Evolutionary conservation across 2,797 vertebrate genomes (phyloP), one percentile per base, ranked within the genome.

Genomic region (Cuculus canorus): DNA sequence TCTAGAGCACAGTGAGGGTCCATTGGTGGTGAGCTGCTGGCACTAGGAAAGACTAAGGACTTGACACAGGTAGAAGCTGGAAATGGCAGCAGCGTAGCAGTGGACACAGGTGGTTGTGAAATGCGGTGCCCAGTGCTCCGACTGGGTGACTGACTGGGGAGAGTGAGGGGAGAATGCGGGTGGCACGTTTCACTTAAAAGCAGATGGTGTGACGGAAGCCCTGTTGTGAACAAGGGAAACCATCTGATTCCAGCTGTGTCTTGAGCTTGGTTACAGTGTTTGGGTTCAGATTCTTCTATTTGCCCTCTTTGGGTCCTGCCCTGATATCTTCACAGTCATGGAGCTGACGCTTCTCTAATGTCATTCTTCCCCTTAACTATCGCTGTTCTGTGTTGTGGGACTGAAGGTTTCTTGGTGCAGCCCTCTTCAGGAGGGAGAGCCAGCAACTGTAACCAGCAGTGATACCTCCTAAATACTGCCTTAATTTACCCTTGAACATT

Each of bases 121-220:
- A 97, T 78, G 56, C 10, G 96, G 98, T 85, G 92, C 96, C 80
- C 5, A 28, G 50, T 70, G 94, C 71, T 93, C 53, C 21, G 19
- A 9, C 50, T 93, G 61, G 27, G 57, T 92, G 90, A 45, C 43
- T 45, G 43, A 16, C 91, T 90, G 88, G 92, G 95, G 82, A 92
- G 94, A 93, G 94, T 82, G 92, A 87, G 94, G 85, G 92, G 82
- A 88, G 96, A 97, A 97, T 96, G 96, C 93, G 78, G 89, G 92
- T 98, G 97, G 98, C 95, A 96, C 96, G 97, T 82, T 95, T 97
- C 89, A 86, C 52, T 94, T 87, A 86, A 89, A 72, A 93, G 93
- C 75, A 39, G 86, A 17, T 88, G 78, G 94, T 97, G 97, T 98
- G 98, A 98, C 97, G 98, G 98, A 97, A 98, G 98, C 92, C 91